These are phyloP conservation scores for Eubasilissa splendida DNA, from an alignment of 2,888 invertebrate genomes.

Conservation along the genomic window DNA sequence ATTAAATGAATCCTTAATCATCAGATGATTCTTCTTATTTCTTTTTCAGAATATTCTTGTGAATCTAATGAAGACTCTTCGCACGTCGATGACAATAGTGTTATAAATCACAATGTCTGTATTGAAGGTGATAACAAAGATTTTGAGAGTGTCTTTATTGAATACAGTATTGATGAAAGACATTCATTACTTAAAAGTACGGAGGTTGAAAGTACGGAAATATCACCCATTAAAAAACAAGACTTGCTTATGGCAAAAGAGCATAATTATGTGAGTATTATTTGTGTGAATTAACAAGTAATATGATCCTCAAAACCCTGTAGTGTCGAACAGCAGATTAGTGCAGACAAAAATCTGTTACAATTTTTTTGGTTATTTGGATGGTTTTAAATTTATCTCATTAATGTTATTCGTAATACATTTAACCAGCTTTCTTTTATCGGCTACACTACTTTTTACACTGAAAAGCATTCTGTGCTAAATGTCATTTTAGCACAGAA, in stretches of 20 bases:
- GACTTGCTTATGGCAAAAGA: not conserved
- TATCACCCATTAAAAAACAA: not conserved
- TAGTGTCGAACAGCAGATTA: no score
- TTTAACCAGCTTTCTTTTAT: no score
- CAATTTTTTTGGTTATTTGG: no score
- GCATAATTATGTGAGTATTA: not conserved
- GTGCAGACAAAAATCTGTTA: no score
- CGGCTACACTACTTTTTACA: no score
- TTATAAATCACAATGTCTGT: not conserved
- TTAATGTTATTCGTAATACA: no score
- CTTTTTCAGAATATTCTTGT: not conserved
- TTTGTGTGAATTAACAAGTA: not conserved
- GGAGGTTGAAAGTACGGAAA: constrained; percentile 8
- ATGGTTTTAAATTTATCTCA: no score
- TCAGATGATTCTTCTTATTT: not conserved
- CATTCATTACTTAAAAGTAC: not conserved
- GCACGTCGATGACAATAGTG: not conserved
- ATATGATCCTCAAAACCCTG: not conserved
- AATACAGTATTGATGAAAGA: not conserved
- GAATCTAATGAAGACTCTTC: constrained; percentile 1
- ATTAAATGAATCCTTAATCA: no score
- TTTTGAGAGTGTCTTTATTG: not conserved
- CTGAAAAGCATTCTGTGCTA: no score
- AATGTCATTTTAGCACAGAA: no score
- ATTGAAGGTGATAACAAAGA: not conserved